Evolutionary conservation across 2,797 vertebrate genomes (phyloP), one percentile per base, ranked within the genome.

Genomic region (Tangara arthus): DNA sequence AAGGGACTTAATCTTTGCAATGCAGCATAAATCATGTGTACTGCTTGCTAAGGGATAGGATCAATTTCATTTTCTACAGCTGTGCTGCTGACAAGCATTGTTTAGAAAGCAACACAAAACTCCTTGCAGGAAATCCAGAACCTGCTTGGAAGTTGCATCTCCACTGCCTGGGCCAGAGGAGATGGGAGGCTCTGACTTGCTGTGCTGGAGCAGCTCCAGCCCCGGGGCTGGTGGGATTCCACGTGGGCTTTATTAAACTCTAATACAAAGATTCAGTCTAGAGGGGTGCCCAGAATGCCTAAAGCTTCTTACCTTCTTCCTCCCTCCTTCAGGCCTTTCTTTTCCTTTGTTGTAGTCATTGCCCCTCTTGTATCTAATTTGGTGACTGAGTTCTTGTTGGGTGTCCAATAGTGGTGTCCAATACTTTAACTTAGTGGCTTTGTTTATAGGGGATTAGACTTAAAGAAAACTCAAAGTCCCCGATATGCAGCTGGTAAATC

Each of bases 11-110:
- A 96, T 69, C 50, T 88, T 70, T 91, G 70, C 76, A 63, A 80
- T 95, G 27, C 41, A 59, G 20, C 64, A 75, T 92, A 71, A 63
- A 91, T 92, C 81, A 82, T 78, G 60, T 77, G 75, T 89, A 56
- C 55, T 94, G 66, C 89, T 94, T 28, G 53, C 73, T 73, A 61
- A 56, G 37, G 71, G 78, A 56, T 50, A 72, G 65, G 39, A 82
- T 82, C 68, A 75, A 44, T 93, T 94, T 82, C 44, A 80, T 96
- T 95, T 95, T 59, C 68, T 87, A 46, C 66, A 86, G 28, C 77
- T 95, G 49, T 88, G 75, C 63, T 44, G 27, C 68, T 93, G 77
- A 42, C 85, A 87, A 64, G 71, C 69, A 61, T 81, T 85, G 44
- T 89, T 94, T 84, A 24, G 89, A 78, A 78, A 73, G 72, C 37